Conservation (phyloP, 2,888 invertebrate genomes). For the Marronus borbonicus region DNA sequence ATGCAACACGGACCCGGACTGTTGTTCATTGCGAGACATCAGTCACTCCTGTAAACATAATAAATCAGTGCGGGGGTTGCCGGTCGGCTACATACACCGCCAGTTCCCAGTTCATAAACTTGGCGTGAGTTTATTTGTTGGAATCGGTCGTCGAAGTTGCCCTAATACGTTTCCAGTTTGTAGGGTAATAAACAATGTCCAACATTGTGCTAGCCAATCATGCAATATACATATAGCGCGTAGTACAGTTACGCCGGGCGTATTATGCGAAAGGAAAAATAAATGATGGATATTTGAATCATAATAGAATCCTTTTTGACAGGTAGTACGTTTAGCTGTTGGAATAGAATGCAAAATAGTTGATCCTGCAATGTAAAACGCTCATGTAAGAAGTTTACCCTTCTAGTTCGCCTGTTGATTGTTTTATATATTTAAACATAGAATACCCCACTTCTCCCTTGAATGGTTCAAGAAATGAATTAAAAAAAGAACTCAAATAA, state of each 20-base stretch:
- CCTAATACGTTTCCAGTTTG: conserved; percentile 68
- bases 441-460: too few relatives aligned
- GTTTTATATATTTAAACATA: too few relatives aligned
- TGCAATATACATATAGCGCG: conserved; percentile 24
- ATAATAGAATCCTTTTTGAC: background rate
- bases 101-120: conserved; percentile 70
- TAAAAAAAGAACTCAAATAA: too few relatives aligned
- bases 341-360: too few relatives aligned
- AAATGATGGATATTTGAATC: background rate
- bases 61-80: conserved; percentile 66
- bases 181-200: conserved; percentile 66
- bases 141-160: conserved; percentile 65
- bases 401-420: too few relatives aligned
- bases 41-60: conserved; percentile 67
- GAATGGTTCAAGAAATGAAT: too few relatives aligned
- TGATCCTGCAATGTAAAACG: too few relatives aligned
- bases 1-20: conserved; percentile 69
- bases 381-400: too few relatives aligned
- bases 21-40: conserved; percentile 70
- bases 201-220: conserved; percentile 47
- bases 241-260: background rate
- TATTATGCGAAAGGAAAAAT: conserved; percentile 8
- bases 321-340: background rate
- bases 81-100: conserved; percentile 53
- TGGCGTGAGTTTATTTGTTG: conserved; percentile 67